Evolutionary conservation across 2,113 vertebrate species (phyloP).

Genomic region (Psettodes erumei): DNA sequence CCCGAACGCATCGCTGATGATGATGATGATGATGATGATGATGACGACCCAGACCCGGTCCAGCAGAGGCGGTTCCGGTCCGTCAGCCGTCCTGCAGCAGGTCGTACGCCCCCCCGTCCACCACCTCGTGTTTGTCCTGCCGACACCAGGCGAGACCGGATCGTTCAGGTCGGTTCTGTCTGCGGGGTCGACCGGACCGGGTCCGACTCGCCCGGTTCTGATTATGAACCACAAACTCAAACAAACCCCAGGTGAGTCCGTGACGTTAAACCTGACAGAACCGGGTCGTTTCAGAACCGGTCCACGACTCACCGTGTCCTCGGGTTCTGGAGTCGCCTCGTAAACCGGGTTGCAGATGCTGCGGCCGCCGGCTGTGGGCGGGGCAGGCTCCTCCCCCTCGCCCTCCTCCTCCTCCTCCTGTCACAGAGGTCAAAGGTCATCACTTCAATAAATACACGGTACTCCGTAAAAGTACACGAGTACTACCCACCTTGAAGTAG

Average conservation of each 20-base stretch:
- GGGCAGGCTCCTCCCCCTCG: conserved; percentile 43
- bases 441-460: not conserved
- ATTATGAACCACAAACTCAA: too few relatives aligned
- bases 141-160: too few relatives aligned
- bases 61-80: not conserved
- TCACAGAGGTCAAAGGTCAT: not conserved
- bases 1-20: not conserved
- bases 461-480: too few relatives aligned
- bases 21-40: too few relatives aligned
- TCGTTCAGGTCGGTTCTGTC: too few relatives aligned
- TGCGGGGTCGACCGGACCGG: too few relatives aligned
- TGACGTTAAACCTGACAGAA: too few relatives aligned
- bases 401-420: conserved; percentile 53
- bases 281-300: too few relatives aligned
- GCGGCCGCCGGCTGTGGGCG: conserved; percentile 33
- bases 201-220: too few relatives aligned
- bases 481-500: conserved; percentile 94
- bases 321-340: conserved; percentile 52
- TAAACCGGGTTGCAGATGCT: conserved; percentile 81
- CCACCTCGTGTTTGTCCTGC: conserved; percentile 71
- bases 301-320: conserved; percentile 31
- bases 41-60: too few relatives aligned
- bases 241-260: too few relatives aligned
- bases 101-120: conserved; percentile 56
- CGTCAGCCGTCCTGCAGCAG: conserved; percentile 74